A percentile compares a stretch with the other conserved stretches of the same genome.
These are phyloP conservation scores for Umimayanthus chanpuru DNA, from an alignment of 92 coral and sea anemone species.

Conservation along the genomic window DNA sequence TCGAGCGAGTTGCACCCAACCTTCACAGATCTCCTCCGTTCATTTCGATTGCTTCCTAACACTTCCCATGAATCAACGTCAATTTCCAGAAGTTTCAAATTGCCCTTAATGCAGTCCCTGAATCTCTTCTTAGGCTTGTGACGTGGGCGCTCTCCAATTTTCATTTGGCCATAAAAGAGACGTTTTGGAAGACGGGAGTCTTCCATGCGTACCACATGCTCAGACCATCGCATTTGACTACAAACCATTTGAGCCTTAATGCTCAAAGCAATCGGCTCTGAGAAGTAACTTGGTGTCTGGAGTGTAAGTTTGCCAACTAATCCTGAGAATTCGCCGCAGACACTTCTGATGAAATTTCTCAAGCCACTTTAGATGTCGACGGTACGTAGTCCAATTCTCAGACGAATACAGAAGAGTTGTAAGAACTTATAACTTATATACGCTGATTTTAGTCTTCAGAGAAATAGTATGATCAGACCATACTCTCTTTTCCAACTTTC, in stretches of 20 bases:
- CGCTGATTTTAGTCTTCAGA: slow-evolving; percentile 14
- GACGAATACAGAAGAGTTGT: too few species aligned
- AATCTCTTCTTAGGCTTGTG: too few species aligned
- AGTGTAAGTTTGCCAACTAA: background rate
- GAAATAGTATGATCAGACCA: background rate
- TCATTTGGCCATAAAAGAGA: too few species aligned
- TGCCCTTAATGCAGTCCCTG: background rate
- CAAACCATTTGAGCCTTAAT: slow-evolving; percentile 5
- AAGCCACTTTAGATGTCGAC: too few species aligned
- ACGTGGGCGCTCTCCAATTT: too few species aligned
- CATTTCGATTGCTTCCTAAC: background rate
- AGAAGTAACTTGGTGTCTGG: slow-evolving; percentile 11
- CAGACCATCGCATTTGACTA: background rate
- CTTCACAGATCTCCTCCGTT: slow-evolving; percentile 9
- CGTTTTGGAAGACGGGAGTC: too few species aligned
- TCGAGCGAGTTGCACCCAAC: too few species aligned
- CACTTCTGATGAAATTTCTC: too few species aligned
- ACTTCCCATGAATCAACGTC: slow-evolving; percentile 17
- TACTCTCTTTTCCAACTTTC: background rate
- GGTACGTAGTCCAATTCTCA: too few species aligned
- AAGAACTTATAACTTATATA: background rate
- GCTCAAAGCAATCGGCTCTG: slow-evolving; percentile 23
- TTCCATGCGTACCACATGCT: too few species aligned
- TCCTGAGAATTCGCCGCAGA: too few species aligned
- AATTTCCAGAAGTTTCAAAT: slow-evolving; percentile 3